Evolutionary conservation across 2,797 vertebrate genomes (phyloP).

Genomic region (Bryconaethiops microstoma): DNA sequence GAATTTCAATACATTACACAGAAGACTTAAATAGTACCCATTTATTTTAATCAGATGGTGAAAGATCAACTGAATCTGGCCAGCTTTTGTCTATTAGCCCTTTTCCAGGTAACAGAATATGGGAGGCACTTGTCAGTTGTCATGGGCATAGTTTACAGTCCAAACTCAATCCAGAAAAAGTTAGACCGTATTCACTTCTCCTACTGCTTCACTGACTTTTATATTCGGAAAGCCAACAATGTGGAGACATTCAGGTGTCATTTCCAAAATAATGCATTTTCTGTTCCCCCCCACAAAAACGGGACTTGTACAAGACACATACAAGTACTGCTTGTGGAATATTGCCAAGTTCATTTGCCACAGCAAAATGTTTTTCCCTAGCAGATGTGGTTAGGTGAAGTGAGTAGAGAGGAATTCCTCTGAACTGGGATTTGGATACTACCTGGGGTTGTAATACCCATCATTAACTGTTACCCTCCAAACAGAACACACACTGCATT

Average conservation of each 20-base stretch:
- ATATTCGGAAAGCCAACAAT: background rate
- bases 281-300: background rate
- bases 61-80: slow-evolving; percentile 23
- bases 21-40: slow-evolving; percentile 19
- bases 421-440: background rate
- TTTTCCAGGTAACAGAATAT: slow-evolving; percentile 43
- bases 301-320: background rate
- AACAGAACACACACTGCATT: background rate
- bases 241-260: background rate
- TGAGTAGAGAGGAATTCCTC: background rate
- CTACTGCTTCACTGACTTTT: background rate
- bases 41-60: slow-evolving; percentile 44
- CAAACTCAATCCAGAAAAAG: slow-evolving; percentile 23
- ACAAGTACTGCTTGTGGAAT: background rate
- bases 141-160: slow-evolving; percentile 39
- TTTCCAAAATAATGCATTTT: background rate
- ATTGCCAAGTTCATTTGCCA: background rate
- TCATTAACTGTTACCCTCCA: background rate
- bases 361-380: background rate
- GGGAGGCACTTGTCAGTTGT: slow-evolving; percentile 77
- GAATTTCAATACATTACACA: slow-evolving; percentile 8
- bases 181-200: background rate
- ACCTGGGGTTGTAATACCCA: background rate
- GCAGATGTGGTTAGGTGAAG: background rate
- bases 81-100: slow-evolving; percentile 45